Percentiles rank a stretch among this genome's conserved stretches.
phyloP scores from a whole-genome alignment of 2,113 vertebrate species.

The Ploceus nigricollis region DNA sequence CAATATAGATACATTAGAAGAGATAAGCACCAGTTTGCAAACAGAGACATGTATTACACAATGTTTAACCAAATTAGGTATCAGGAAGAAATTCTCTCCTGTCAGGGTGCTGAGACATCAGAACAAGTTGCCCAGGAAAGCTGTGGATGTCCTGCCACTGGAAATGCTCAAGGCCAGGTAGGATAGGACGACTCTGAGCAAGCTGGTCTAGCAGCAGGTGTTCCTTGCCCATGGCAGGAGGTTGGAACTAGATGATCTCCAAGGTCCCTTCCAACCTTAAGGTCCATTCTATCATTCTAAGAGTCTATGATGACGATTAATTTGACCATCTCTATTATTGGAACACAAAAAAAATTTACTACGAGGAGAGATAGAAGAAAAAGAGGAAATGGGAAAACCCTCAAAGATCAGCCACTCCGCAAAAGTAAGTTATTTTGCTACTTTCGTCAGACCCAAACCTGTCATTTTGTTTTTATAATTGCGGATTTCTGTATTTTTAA shows the following conservation, averaged over 20 bases:
- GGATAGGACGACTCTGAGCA: not conserved
- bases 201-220: not conserved
- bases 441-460: not conserved
- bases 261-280: not conserved
- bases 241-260: not conserved
- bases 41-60: not conserved
- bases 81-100: not conserved
- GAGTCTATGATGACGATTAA: not conserved
- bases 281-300: not conserved
- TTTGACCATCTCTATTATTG: not conserved
- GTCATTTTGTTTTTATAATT: constrained; percentile 11
- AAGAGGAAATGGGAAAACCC: not conserved
- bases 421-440: not conserved
- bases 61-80: not conserved
- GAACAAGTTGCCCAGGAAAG: not conserved
- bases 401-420: not conserved
- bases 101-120: not conserved
- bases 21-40: not conserved
- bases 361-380: not conserved
- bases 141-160: not conserved
- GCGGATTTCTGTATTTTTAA: constrained; percentile 23
- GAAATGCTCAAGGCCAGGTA: not conserved
- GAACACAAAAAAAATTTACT: not conserved
- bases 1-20: not conserved
- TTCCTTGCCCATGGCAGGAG: not conserved